A percentile compares a stretch with the other conserved stretches of the same genome.
Evolutionary conservation across 1,140 invertebrate genomes (phyloP).

Genomic region (Nomia melanderi): DNA sequence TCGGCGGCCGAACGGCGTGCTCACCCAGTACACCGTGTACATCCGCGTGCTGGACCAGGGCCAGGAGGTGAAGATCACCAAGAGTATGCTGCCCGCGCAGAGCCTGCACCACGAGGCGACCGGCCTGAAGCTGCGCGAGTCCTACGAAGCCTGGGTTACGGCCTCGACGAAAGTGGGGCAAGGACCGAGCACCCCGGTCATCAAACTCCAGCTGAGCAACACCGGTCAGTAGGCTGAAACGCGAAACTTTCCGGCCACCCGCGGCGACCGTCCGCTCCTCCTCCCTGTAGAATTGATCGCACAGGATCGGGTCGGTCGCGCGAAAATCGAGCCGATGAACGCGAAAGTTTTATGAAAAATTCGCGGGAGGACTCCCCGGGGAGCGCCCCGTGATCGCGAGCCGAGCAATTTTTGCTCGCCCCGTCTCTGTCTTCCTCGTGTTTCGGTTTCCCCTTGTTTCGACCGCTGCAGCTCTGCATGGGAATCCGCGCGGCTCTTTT

Average conservation of each 20-base stretch:
- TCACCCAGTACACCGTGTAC: conserved; percentile 89
- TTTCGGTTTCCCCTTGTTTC: background rate
- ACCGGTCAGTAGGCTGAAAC: conserved; percentile 68
- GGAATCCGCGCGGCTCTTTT: no score
- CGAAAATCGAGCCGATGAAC: conserved; percentile 16
- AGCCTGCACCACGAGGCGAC: conserved; percentile 82
- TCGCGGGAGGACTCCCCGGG: background rate
- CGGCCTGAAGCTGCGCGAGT: conserved; percentile 81
- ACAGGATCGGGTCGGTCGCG: background rate
- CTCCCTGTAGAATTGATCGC: background rate
- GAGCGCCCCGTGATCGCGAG: background rate
- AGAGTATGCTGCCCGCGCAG: conserved; percentile 77
- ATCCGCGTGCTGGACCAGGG: conserved; percentile 83
- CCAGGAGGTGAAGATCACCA: conserved; percentile 80
- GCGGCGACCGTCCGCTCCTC: background rate
- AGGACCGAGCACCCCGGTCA: conserved; percentile 82
- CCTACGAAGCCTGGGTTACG: conserved; percentile 86
- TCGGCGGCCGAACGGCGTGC: conserved; percentile 86
- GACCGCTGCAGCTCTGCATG: no score
- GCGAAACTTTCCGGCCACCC: conserved; percentile 3
- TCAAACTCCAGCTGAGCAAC: conserved; percentile 80
- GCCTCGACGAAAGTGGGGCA: conserved; percentile 83
- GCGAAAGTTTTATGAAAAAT: conserved; percentile 26
- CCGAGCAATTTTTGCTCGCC: background rate
- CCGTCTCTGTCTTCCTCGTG: no score